phyloP scores from a whole-genome alignment of 2,113 vertebrate genomes.

The Myodes glareolus region DNA sequence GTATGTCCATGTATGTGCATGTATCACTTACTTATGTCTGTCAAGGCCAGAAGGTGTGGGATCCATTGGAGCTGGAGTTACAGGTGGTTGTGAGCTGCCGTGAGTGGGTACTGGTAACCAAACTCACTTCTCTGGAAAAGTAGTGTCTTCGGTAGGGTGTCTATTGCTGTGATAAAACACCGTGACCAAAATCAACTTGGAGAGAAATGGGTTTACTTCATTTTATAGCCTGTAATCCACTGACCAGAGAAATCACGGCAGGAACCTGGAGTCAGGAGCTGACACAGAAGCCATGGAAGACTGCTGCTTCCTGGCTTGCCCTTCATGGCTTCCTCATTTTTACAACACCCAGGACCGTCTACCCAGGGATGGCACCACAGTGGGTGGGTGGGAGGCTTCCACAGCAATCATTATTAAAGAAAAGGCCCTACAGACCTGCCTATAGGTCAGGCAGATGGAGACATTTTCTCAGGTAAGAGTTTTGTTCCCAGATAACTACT shows the following conservation, averaged over 20 bases:
- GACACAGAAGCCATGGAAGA: neutral
- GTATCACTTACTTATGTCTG: neutral
- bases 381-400: neutral
- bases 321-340: no score
- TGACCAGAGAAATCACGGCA: neutral
- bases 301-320: neutral
- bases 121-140: neutral
- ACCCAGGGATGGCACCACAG: neutral
- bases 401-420: neutral
- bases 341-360: no score
- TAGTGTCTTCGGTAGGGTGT: neutral
- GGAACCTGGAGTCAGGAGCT: neutral
- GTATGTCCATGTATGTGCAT: neutral
- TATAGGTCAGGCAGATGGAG: neutral
- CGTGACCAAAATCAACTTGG: neutral
- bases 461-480: neutral
- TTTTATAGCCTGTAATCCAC: neutral
- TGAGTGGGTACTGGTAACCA: neutral
- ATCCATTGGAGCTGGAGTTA: neutral
- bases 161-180: neutral
- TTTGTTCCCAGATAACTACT: neutral
- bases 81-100: neutral
- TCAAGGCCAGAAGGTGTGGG: neutral
- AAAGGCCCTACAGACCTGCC: neutral
- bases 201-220: neutral